Evolutionary conservation across 23 tunicate genomes (phyloP).

Genomic region (Oikopleura vanhoeffeni): DNA sequence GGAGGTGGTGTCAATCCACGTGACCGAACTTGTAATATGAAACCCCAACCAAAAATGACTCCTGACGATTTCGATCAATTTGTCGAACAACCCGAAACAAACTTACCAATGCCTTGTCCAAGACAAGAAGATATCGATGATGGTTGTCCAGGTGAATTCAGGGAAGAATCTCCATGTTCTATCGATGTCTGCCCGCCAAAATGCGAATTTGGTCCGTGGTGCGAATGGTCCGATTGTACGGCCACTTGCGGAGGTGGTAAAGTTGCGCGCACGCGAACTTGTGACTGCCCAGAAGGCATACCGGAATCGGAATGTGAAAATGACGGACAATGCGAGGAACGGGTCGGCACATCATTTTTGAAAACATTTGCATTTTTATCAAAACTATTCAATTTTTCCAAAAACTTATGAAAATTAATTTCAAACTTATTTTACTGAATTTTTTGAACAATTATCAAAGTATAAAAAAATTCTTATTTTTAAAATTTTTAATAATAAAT

Average conservation of each 20-base stretch:
- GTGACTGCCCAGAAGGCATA: background rate
- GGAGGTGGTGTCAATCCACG: background rate
- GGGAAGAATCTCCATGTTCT: background rate
- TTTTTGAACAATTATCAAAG: too few relatives aligned
- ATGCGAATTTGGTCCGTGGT: background rate
- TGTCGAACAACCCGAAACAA: too few relatives aligned
- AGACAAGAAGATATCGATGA: slow-evolving; percentile 8
- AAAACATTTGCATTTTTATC: too few relatives aligned
- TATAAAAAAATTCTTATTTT: background rate
- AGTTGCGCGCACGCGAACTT: background rate
- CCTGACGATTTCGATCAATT: too few relatives aligned
- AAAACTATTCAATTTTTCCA: too few relatives aligned
- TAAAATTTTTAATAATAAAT: background rate
- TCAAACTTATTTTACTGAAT: too few relatives aligned
- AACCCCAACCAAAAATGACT: background rate
- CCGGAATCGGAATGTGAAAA: slow-evolving; percentile 9
- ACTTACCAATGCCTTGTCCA: too few relatives aligned
- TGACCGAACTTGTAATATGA: background rate
- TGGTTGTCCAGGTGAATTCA: slow-evolving; percentile 6
- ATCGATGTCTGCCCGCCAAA: slow-evolving; percentile 6
- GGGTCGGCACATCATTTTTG: too few relatives aligned
- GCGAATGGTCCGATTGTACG: background rate
- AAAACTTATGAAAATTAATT: background rate
- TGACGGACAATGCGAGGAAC: background rate
- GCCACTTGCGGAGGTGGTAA: slow-evolving; percentile 16